phyloP scores from a whole-genome alignment of 2,888 invertebrate genomes.

The Pedicia rivosa region DNA sequence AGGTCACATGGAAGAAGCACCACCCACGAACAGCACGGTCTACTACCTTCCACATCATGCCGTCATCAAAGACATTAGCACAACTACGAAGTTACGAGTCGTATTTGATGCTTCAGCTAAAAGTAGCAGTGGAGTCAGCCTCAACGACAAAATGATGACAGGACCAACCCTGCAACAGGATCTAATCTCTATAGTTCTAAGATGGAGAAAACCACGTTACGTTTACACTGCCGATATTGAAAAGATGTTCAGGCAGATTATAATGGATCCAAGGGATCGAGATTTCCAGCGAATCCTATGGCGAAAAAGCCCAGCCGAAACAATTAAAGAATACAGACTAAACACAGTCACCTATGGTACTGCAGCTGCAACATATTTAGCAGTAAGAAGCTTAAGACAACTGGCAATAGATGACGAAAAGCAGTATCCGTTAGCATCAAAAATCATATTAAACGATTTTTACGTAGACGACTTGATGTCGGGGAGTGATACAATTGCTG shows the following conservation, averaged over 20 bases:
- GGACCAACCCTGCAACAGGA: constrained; percentile 5
- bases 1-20: too few species aligned
- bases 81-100: constrained; percentile 1
- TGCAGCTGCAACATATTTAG: constrained; percentile 4
- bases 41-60: too few species aligned
- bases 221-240: constrained; percentile 9
- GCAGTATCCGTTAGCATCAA: constrained; percentile 1
- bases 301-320: background rate
- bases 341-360: constrained; percentile 6
- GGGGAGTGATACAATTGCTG: too few species aligned
- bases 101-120: constrained; percentile 6
- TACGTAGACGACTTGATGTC: too few species aligned
- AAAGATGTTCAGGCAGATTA: constrained; percentile 8
- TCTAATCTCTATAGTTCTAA: background rate
- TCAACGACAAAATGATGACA: constrained; percentile 4
- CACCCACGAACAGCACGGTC: too few species aligned
- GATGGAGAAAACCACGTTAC: background rate
- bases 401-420: constrained; percentile 10
- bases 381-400: constrained; percentile 7
- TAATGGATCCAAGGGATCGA: background rate
- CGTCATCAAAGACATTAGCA: background rate
- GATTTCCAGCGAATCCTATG: constrained; percentile 5
- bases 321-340: constrained; percentile 2
- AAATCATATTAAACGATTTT: constrained; percentile 7
- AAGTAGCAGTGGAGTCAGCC: background rate